Conservation (phyloP, 2,797 vertebrate species). For the Gymnodraco acuticeps region DNA sequence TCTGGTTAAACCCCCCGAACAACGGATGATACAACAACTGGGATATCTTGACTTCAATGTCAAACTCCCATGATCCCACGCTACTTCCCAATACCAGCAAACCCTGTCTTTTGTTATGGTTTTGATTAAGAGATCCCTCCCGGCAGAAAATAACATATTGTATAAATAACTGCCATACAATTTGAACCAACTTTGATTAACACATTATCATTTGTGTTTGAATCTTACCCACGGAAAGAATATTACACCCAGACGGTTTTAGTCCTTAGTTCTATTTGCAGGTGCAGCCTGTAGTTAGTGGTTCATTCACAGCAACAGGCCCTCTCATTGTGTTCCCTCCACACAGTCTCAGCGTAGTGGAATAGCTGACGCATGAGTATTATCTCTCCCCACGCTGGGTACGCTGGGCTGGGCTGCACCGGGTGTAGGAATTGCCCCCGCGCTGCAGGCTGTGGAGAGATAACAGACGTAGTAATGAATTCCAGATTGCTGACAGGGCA, state of each 20-base stretch:
- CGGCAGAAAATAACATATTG: too few relatives aligned
- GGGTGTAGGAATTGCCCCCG: constrained; percentile 85
- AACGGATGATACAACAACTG: too few relatives aligned
- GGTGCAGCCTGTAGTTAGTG: constrained; percentile 75
- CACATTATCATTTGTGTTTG: constrained; percentile 28
- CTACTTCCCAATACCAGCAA: too few relatives aligned
- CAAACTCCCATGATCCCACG: too few relatives aligned
- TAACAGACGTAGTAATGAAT: constrained; percentile 91
- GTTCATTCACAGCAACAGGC: constrained; percentile 73
- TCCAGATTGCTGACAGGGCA: constrained; percentile 90
- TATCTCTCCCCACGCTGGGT: constrained; percentile 73
- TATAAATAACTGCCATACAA: constrained; percentile 1
- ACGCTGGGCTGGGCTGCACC: constrained; percentile 73
- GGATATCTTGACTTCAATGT: too few relatives aligned
- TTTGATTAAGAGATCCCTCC: too few relatives aligned
- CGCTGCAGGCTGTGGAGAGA: constrained; percentile 86
- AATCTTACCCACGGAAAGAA: constrained; percentile 25
- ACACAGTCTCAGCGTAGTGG: constrained; percentile 75
- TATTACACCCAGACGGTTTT: constrained; percentile 53
- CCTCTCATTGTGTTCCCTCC: constrained; percentile 69
- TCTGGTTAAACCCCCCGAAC: too few relatives aligned
- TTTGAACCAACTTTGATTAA: constrained; percentile 33
- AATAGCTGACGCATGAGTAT: constrained; percentile 88
- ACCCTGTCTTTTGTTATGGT: too few relatives aligned
- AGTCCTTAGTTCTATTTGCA: constrained; percentile 66